Conservation (phyloP, 2,113 vertebrate genomes). For the Gobio gobio region DNA sequence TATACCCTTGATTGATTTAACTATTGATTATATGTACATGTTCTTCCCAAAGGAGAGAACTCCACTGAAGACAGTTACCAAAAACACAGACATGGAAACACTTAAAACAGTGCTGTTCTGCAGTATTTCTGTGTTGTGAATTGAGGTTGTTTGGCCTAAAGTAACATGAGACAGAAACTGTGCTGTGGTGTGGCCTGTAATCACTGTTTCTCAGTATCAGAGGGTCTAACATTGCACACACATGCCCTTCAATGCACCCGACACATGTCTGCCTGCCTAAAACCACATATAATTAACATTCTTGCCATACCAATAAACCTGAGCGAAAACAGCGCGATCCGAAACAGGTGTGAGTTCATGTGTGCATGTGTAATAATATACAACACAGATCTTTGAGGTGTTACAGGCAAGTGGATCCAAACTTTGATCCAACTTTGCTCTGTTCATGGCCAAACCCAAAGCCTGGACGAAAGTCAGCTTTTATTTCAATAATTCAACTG, state of each 20-base stretch:
- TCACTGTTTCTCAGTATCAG: slow-evolving; percentile 58
- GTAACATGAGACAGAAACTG: slow-evolving; percentile 33
- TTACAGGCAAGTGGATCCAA: neutral
- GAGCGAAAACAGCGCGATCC: slow-evolving; percentile 70
- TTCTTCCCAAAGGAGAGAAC: neutral
- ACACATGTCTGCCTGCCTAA: slow-evolving; percentile 63
- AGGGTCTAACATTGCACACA: slow-evolving; percentile 52
- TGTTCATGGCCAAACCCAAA: neutral
- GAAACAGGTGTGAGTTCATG: slow-evolving; percentile 74
- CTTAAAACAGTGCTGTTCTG: neutral
- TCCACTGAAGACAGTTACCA: slow-evolving; percentile 8
- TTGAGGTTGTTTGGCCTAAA: slow-evolving; percentile 13
- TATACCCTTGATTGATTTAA: slow-evolving; percentile 16
- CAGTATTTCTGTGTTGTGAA: neutral
- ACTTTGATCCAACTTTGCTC: slow-evolving; percentile 12
- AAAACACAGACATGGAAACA: neutral
- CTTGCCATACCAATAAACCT: slow-evolving; percentile 73
- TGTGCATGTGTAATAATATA: slow-evolving; percentile 32
- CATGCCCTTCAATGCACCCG: slow-evolving; percentile 58
- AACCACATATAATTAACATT: slow-evolving; percentile 80
- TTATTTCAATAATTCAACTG: neutral
- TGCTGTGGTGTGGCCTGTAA: slow-evolving; percentile 64
- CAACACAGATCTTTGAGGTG: slow-evolving; percentile 1
- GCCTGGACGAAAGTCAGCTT: neutral
- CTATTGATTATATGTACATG: slow-evolving; percentile 14